Conservation (phyloP, 2,113 vertebrate species). For the Varanus salvator region DNA sequence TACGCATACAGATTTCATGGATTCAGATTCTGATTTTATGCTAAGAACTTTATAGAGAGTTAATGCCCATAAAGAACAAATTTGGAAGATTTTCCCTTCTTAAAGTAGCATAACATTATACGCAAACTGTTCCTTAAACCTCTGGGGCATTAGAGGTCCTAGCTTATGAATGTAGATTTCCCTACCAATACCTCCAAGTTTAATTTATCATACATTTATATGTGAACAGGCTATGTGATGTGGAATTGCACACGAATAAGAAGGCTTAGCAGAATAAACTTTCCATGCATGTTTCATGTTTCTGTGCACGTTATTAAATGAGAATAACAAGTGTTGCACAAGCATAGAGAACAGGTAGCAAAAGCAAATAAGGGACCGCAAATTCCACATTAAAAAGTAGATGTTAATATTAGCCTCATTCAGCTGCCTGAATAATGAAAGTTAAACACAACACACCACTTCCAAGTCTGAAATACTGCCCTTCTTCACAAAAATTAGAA, state of each 20-base stretch:
- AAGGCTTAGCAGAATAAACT: slow-evolving; percentile 64
- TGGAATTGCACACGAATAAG: slow-evolving; percentile 71
- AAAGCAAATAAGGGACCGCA: slow-evolving; percentile 66
- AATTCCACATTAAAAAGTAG: slow-evolving; percentile 58
- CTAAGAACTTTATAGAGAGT: slow-evolving; percentile 29
- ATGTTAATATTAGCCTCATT: slow-evolving; percentile 50
- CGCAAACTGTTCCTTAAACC: slow-evolving; percentile 52
- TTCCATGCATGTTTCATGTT: slow-evolving; percentile 77
- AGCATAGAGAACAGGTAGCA: slow-evolving; percentile 72
- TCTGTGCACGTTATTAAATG: slow-evolving; percentile 73
- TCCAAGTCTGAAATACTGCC: slow-evolving; percentile 36
- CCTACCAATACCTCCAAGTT: slow-evolving; percentile 49
- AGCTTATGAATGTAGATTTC: slow-evolving; percentile 54
- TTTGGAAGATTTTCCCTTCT: not conserved
- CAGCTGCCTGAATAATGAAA: slow-evolving; percentile 40
- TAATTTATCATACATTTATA: slow-evolving; percentile 70
- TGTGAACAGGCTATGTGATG: slow-evolving; percentile 67
- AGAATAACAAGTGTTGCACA: slow-evolving; percentile 67
- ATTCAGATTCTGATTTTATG: slow-evolving; percentile 18
- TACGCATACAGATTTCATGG: not conserved
- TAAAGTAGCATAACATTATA: slow-evolving; percentile 62
- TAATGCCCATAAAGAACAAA: not conserved
- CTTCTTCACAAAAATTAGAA: slow-evolving; percentile 53
- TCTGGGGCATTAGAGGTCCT: slow-evolving; percentile 38
- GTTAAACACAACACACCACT: slow-evolving; percentile 19